Evolutionary conservation across 2,888 invertebrate genomes (phyloP), one percentile per base, ranked within the genome.

Genomic region (Platypus cylindrus): DNA sequence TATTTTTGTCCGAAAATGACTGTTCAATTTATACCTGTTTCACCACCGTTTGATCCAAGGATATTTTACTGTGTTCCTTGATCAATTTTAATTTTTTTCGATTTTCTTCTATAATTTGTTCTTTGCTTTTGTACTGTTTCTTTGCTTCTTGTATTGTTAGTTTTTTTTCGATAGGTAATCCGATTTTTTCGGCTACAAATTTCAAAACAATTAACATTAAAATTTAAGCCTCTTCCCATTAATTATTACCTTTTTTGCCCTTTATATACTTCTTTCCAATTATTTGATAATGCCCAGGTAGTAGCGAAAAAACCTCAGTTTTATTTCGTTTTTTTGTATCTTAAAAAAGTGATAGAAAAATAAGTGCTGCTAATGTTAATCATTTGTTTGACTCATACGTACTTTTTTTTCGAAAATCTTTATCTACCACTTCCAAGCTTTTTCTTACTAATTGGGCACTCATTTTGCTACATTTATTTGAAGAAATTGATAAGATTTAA

Each of bases 381-480:
- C 5, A 7, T 27, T 15, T 27, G 15, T 5, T 27, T 11, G 20
- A 26, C 17, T 18, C 15, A 30, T 11, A 27, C 14, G 13, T 33
- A 46, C 40, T 30, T 23, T 30, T 37, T 17, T 20, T 34, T 27
- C 44, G 41, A 40, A 46, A 47, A 33, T 52, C 46, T 13, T 50
- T 46, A 40, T 60, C 60, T 7, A 59, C 54, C 26, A 60, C 40
- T 36, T 51, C 51, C 39, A 60, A 51, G 37, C 54, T 53, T 45
- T 58, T 53, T 34, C 52, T 49, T 33, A 59, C 56, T 32, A 60
- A 44, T 7, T 57, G 48, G 23, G 55, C 49, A 42, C 58, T 59
- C 60, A 60, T 60, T 5, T 24, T 24, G n/a, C n/a, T n/a, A n/a
- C n/a, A n/a, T n/a, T n/a, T n/a, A n/a, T n/a, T n/a, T n/a, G n/a